Base-by-base conservation (phyloP, 2,888 invertebrate species). In the Perdita meconis region DNA sequence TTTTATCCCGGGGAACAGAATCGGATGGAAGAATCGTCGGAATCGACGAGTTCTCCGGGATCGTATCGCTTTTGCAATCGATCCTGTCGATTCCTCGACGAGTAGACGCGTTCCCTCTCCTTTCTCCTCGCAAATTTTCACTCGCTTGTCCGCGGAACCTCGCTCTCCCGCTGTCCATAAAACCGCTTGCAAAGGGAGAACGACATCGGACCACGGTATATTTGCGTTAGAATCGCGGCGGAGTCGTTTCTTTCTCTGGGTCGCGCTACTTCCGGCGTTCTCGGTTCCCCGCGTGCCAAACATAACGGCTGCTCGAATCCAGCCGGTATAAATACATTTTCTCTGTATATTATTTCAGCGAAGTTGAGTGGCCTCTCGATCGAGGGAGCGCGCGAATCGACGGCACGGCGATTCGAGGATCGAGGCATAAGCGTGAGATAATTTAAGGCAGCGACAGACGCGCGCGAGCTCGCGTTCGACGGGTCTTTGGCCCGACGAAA, bases 291-390 rank as follows among this genome's bases (percentile, higher is more conserved):
- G 59, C 36, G 42, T 38, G 68, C 55, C 77, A 68, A 76, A 70
- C 56, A 76, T 66, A 78, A 75, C 65, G 83, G 51, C 68, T 61
- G 80, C 68, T 50, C 72, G 76, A 82, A 73, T 68, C 71, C 69
- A 75, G 24, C 53, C 59, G 79, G 81, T 86, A 83, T 86, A 86
- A 86, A 85, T 86, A 85, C 86, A 40, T 83, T 70, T 79, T 67
- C 78, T 50, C 66, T 86, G 85, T 86, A 78, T 86, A 86, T 85
- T 86, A 81, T 85, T 85, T 70, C 86, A 80, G 69, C 67, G 57
- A 81, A 71, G 86, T 86, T 85, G 85, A 85, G 82, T 78, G 86
- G 77, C 86, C 86, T 81, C 80, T 59, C 71, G 81, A 68, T 55
- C 59, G 60, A 36, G 73, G 38, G 16, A 40, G 16, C 26, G n/a